Base-by-base conservation (phyloP, 2,888 invertebrate genomes). In the Chloroclystis v-ata region DNA sequence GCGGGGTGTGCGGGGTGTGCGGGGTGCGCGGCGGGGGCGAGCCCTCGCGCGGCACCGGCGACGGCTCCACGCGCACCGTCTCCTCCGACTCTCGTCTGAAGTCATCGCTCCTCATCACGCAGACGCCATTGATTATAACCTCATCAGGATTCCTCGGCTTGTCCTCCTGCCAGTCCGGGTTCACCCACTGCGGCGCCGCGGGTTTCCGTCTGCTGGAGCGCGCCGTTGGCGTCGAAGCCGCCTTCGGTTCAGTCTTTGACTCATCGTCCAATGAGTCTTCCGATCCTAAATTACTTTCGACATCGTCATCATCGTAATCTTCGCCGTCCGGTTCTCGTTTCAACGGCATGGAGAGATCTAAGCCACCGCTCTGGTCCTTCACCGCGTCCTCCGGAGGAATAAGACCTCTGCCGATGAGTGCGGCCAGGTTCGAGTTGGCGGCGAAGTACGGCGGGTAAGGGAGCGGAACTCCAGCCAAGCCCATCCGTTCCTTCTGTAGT, bases 101-200 rank as follows among this genome's bases (percentile, higher is more conserved):
- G 73, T 95, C 94, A 60, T 93, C 94, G 48, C 94, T 92, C 61
- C 95, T 92, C 94, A 96, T 95, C 4, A 97, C 96, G 72, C 97
- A 97, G 16, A 97, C 97, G 1, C 97, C 97, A 72, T 97, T 97
- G 64, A 97, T 96, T 68, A 97, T 96, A 16, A 96, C 95, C 72
- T 95, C 95, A 66, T 93, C 93, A 54, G 80, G 86, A 68, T 76
- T 83, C 33, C 88, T 78, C 11, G 89, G 87, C 59, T 89, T 89
- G 59, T 90, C 90, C 69, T 94, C 94, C 69, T 94, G 94, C 95
- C 95, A 95, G 64, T 96, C 96, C 5, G 98, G 98, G 79, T 97
- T 97, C 3, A 98, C 97, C 97, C 98, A 97, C 82, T 98, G 97
- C 1, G 98, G 98, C 43, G 97, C 97, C 1, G 97, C 97, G 1